phyloP scores from a whole-genome alignment of 2,888 invertebrate genomes.

The Tromatobia lineatoria region DNA sequence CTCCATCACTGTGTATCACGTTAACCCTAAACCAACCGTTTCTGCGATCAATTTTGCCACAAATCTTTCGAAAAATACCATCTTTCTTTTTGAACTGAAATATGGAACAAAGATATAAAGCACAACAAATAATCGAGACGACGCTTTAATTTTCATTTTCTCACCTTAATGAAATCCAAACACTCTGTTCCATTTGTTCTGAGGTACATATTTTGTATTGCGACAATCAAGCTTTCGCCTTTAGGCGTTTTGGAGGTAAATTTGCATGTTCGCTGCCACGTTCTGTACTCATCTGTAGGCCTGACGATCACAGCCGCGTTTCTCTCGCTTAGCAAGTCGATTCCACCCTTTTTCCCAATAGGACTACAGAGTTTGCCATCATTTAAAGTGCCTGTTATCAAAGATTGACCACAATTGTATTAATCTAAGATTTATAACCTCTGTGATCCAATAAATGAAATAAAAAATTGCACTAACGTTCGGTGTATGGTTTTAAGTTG shows the following conservation, averaged over 20 bases:
- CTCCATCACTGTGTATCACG: neutral
- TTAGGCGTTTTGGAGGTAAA: conserved; percentile 76
- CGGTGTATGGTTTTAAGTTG: conserved; percentile 48
- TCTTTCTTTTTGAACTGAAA: conserved; percentile 82
- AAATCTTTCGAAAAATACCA: conserved; percentile 79
- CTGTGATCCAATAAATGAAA: neutral
- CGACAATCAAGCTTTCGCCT: conserved; percentile 85
- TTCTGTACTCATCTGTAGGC: conserved; percentile 66
- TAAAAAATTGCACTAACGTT: conserved; percentile 65
- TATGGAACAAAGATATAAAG: neutral
- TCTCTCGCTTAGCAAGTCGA: conserved; percentile 16
- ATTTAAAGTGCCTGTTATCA: conserved; percentile 73
- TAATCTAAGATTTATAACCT: neutral
- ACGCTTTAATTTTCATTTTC: neutral
- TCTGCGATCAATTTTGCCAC: conserved; percentile 81
- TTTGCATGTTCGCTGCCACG: conserved; percentile 74
- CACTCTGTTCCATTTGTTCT: conserved; percentile 84
- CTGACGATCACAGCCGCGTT: conserved; percentile 66
- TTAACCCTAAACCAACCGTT: conserved; percentile 28
- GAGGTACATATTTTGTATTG: conserved; percentile 86
- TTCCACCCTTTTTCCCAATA: conserved; percentile 55
- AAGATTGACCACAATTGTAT: neutral
- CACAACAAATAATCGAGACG: neutral
- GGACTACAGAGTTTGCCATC: conserved; percentile 74
- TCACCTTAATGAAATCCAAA: conserved; percentile 86